A percentile compares a stretch with the other conserved stretches of the same genome.
phyloP scores from a whole-genome alignment of 2,797 vertebrate genomes.

The Chaunax sp. region DNA sequence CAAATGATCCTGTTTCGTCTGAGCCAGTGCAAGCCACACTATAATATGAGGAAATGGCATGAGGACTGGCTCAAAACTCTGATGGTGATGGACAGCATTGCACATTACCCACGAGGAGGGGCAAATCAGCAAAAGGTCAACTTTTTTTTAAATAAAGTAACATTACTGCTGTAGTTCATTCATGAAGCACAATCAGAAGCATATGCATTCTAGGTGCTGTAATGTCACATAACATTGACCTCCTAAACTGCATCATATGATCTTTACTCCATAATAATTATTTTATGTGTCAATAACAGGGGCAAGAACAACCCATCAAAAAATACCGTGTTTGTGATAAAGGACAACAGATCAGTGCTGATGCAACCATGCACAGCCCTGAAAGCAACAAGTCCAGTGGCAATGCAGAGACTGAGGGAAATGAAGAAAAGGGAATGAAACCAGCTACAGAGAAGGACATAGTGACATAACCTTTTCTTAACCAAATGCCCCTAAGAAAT shows the following conservation, averaged over 20 bases:
- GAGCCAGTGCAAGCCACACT: conserved; percentile 70
- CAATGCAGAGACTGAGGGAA: conserved; percentile 4
- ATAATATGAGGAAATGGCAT: conserved; percentile 72
- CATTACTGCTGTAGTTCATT: background rate
- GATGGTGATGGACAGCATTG: conserved; percentile 68
- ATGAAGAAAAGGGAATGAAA: background rate
- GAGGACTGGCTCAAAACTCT: conserved; percentile 79
- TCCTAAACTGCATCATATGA: background rate
- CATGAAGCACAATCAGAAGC: background rate
- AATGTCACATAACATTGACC: background rate
- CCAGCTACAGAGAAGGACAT: background rate
- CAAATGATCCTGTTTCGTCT: conserved; percentile 69
- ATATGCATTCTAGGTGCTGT: background rate
- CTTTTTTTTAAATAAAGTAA: background rate
- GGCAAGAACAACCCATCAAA: conserved; percentile 11
- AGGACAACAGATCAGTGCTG: conserved; percentile 14
- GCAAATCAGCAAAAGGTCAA: conserved; percentile 44
- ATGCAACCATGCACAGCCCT: background rate
- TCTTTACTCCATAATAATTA: background rate
- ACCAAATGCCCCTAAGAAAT: conserved; percentile 6
- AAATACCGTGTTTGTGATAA: background rate
- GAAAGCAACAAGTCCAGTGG: background rate
- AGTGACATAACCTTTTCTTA: background rate
- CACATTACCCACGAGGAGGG: conserved; percentile 64
- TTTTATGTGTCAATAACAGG: conserved; percentile 32